phyloP scores from a whole-genome alignment of 2,888 invertebrate species.

The Heliconius cydno region DNA sequence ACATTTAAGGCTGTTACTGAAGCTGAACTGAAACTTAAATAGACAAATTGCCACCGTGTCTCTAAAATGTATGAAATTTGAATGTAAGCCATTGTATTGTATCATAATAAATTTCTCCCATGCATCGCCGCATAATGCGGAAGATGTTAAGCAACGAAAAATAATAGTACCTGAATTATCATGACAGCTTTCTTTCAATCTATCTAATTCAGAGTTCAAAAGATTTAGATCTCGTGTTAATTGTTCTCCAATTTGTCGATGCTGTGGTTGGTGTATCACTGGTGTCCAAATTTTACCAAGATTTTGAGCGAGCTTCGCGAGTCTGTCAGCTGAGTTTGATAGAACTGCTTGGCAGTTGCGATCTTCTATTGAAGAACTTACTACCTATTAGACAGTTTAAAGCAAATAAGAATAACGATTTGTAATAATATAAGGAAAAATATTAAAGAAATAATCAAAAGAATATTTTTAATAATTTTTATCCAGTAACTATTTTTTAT shows the following conservation, averaged over 20 bases:
- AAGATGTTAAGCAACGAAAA: neutral
- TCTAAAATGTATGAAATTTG: no score
- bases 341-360: conserved; percentile 53
- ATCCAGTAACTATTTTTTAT: no score
- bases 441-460: no score
- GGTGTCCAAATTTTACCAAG: conserved; percentile 49
- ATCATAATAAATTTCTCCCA: no score
- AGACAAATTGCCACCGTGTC: no score
- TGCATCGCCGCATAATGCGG: neutral
- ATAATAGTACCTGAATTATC: conserved; percentile 42
- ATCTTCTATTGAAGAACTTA: conserved; percentile 56
- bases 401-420: neutral
- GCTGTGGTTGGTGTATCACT: conserved; percentile 44
- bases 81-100: no score
- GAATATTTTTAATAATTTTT: no score
- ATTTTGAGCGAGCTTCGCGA: conserved; percentile 47
- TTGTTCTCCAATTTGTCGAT: conserved; percentile 47
- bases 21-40: no score
- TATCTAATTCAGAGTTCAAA: conserved; percentile 45
- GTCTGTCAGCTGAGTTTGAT: conserved; percentile 50
- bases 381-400: conserved; percentile 50
- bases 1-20: no score
- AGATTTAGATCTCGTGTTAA: conserved; percentile 47
- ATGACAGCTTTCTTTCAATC: conserved; percentile 44
- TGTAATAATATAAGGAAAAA: no score